Evolutionary conservation across 2,888 invertebrate species (phyloP).

Genomic region (Spodoptera littoralis): DNA sequence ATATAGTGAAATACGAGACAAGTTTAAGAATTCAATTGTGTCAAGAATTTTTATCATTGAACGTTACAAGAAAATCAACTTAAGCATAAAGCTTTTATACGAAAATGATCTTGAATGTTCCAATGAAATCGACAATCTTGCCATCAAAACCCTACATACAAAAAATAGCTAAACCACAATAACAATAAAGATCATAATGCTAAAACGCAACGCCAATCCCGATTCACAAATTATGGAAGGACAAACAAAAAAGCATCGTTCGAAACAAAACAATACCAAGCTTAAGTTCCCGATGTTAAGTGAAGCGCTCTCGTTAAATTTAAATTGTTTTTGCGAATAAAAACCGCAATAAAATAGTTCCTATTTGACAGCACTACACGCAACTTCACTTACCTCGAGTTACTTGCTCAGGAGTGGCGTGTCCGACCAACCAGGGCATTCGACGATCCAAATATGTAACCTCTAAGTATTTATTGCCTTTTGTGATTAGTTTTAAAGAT

Average conservation of each 20-base stretch:
- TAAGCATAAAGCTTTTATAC: no score
- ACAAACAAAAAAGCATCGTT: conserved; percentile 40
- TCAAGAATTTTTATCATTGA: no score
- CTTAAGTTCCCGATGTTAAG: conserved; percentile 63
- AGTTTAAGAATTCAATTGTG: no score
- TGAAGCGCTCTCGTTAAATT: conserved; percentile 70
- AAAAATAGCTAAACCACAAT: background rate
- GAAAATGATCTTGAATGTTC: no score
- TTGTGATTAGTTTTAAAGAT: conserved; percentile 51
- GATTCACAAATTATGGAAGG: conserved; percentile 4
- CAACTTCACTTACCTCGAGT: conserved; percentile 86
- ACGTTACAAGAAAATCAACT: no score
- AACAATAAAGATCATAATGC: conserved; percentile 2
- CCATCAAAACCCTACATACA: background rate
- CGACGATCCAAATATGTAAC: conserved; percentile 70
- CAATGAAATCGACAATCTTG: background rate
- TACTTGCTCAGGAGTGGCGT: conserved; percentile 79
- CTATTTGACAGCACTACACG: conserved; percentile 83
- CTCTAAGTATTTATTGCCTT: conserved; percentile 64
- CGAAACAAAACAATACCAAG: conserved; percentile 46
- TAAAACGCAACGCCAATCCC: conserved; percentile 5
- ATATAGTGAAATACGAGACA: no score
- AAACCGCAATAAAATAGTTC: conserved; percentile 82
- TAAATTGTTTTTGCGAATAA: conserved; percentile 72
- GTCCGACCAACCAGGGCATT: conserved; percentile 70